phyloP scores from a whole-genome alignment of 1,140 invertebrate species.

The Popillia japonica region DNA sequence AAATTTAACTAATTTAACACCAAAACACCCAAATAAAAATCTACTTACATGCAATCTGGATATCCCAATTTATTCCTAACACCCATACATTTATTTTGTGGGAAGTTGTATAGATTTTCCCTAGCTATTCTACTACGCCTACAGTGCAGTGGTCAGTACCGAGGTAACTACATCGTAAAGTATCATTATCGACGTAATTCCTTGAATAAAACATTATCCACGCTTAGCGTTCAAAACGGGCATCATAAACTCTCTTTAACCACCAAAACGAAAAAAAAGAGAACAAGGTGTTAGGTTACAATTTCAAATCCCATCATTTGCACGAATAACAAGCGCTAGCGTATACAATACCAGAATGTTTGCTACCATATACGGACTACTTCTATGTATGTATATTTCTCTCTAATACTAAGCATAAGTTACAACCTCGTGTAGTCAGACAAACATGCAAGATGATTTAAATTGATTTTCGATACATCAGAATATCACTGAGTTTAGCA shows the following conservation, averaged over 20 bases:
- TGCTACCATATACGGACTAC: background rate
- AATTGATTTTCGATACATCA: no score
- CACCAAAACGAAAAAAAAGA: no score
- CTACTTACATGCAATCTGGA: no score
- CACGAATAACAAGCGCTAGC: background rate
- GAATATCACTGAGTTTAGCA: no score
- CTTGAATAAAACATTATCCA: background rate
- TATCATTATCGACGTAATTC: background rate
- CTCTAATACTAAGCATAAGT: background rate
- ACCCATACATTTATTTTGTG: no score
- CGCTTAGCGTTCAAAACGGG: background rate
- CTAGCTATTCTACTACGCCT: no score
- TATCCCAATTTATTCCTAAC: no score
- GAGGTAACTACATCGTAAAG: background rate
- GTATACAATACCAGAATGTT: background rate
- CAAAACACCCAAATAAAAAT: no score
- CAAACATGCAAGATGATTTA: background rate
- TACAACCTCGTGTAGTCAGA: background rate
- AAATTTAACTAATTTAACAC: no score
- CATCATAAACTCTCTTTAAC: background rate
- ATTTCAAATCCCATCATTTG: conserved; percentile 1
- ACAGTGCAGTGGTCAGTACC: no score
- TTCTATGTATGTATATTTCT: no score
- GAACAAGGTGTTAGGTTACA: background rate
- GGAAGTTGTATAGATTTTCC: no score